Evolutionary conservation across 92 coral and sea anemone species (phyloP), one percentile per base, ranked within the genome.

Genomic region (Heliopora coerulea): DNA sequence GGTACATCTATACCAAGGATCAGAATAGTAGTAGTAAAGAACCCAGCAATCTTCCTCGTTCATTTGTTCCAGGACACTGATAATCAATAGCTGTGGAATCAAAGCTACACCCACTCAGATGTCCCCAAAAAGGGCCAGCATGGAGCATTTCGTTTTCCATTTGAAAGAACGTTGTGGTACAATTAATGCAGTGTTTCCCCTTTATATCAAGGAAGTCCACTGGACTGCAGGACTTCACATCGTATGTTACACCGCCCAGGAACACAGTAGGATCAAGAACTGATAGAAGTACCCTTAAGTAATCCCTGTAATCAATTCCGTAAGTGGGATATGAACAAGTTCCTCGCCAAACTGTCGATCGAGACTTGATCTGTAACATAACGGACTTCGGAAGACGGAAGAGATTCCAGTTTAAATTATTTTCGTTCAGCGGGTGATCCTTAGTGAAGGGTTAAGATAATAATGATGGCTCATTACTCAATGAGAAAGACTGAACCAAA

Each of bases 241-340:
- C 18, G 24, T 62, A 21, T 0, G 52, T 7, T 17, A 26, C 26
- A 15, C 15, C 19, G 0, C 34, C 50, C 3, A 39, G 5, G 56
- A 37, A 40, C 25, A 25, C 33, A 7, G 50, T 21, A 20, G 56
- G 72, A 42, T 65, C 50, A 17, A 65, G 29, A 1, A 4, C 23
- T 15, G 72, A 65, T 44, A 63, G 11, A 1, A 49, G 70, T 21
- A 63, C 50, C 19, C 70, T 34, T 7, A 35, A 6, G 27, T 63
- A 65, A 46, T 65, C 72, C 24, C 31, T 39, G n/a, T 18, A 65
- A 34, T 65, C 72, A 26, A 65, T 34, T 12, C 72, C 72, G 50
- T 65, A 39, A 40, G n/a, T 15, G 27, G 56, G 50, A 44, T 39
- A 65, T 5, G 72, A 39, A 44, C 72, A 65, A 1, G 72, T 65